A percentile compares a stretch with the other conserved stretches of the same genome.
These are phyloP conservation scores for Nothocercus julius DNA, from an alignment of 2,113 vertebrate species.

Conservation along the genomic window DNA sequence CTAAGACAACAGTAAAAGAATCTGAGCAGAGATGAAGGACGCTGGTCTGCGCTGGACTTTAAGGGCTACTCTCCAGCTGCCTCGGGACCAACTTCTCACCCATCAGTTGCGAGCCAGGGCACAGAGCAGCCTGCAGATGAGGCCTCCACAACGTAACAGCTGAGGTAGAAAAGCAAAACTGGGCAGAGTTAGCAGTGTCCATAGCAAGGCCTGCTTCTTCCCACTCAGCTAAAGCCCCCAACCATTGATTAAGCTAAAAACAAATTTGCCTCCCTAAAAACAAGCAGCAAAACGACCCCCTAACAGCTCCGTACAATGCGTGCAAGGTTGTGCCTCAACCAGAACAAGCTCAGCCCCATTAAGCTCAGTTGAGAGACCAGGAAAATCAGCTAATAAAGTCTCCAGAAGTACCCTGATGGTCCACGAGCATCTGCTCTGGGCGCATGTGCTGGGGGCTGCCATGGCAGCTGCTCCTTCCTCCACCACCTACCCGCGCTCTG, in stretches of 20 bases:
- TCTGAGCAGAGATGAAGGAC: neutral
- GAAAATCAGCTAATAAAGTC: neutral
- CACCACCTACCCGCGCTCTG: neutral
- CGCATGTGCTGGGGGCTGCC: fast-evolving
- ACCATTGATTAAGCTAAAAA: fast-evolving
- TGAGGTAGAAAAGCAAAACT: neutral
- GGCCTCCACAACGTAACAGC: neutral
- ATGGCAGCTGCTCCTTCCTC: fast-evolving
- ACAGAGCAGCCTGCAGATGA: neutral
- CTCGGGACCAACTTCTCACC: neutral
- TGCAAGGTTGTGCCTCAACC: fast-evolving
- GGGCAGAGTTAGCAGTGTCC: neutral
- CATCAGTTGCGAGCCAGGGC: fast-evolving
- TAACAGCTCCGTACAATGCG: neutral
- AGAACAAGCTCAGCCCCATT: neutral
- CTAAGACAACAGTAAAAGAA: neutral
- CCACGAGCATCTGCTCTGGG: fast-evolving
- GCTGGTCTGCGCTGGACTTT: neutral
- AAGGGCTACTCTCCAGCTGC: neutral
- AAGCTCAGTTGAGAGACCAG: neutral
- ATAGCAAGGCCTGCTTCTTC: neutral
- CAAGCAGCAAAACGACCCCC: neutral
- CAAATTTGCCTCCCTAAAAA: neutral
- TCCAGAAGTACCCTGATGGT: neutral
- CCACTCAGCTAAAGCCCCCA: neutral